Conservation (phyloP, 2,888 invertebrate genomes). For the Metallyticus violacea region DNA sequence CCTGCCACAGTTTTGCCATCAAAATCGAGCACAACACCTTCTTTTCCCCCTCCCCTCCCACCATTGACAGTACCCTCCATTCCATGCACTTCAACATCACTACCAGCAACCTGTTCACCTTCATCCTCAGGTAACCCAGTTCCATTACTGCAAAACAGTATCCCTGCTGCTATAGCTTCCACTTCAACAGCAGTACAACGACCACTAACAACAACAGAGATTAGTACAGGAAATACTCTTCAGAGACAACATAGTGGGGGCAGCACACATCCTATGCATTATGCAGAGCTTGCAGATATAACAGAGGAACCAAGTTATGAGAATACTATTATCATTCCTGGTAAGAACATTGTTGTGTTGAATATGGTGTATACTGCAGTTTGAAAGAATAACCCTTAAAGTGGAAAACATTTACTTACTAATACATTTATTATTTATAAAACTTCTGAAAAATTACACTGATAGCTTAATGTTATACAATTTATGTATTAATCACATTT, state of each 20-base stretch:
- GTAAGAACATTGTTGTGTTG: too few relatives aligned
- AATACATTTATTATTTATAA: too few relatives aligned
- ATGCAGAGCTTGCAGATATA: slow-evolving; percentile 41
- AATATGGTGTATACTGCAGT: too few relatives aligned
- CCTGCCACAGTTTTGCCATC: slow-evolving; percentile 33
- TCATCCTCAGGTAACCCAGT: slow-evolving; percentile 36
- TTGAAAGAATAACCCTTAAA: neutral
- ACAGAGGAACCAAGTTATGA: slow-evolving; percentile 53
- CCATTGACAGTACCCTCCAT: slow-evolving; percentile 29
- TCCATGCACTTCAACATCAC: slow-evolving; percentile 7
- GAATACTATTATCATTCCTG: slow-evolving; percentile 51
- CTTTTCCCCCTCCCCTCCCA: slow-evolving; percentile 34
- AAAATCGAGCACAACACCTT: slow-evolving; percentile 35
- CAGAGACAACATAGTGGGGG: slow-evolving; percentile 34
- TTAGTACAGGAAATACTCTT: slow-evolving; percentile 35
- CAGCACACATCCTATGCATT: slow-evolving; percentile 33
- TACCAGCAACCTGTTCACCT: slow-evolving; percentile 20
- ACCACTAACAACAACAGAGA: slow-evolving; percentile 37
- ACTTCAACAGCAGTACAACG: slow-evolving; percentile 41
- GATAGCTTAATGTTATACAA: too few relatives aligned
- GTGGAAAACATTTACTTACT: too few relatives aligned
- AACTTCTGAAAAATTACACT: too few relatives aligned
- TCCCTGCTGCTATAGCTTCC: slow-evolving; percentile 35
- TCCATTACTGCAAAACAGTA: slow-evolving; percentile 41
- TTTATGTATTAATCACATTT: too few relatives aligned